Evolutionary conservation across 2,888 invertebrate species (phyloP).

Genomic region (Barypeithes pellucidus): DNA sequence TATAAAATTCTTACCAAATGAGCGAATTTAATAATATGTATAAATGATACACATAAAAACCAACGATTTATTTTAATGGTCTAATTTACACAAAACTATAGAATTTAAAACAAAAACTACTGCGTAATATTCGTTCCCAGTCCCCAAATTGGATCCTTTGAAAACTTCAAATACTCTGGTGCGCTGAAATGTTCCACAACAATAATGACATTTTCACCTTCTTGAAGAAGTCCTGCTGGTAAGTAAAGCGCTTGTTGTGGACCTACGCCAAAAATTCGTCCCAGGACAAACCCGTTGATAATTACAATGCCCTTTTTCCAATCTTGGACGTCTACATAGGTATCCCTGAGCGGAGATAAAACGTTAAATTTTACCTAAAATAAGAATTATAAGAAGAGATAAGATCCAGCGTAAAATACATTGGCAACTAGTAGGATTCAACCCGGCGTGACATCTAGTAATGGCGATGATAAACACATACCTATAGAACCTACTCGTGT

Average conservation of each 20-base stretch:
- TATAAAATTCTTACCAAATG: too few relatives aligned
- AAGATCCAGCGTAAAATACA: too few relatives aligned
- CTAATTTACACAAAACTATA: background rate
- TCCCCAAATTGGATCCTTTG: constrained; percentile 59
- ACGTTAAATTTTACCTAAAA: constrained; percentile 48
- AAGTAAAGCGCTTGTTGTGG: constrained; percentile 89
- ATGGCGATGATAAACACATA: too few relatives aligned
- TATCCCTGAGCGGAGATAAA: constrained; percentile 75
- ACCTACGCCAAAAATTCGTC: constrained; percentile 84
- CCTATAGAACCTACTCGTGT: too few relatives aligned
- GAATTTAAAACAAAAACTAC: constrained; percentile 2
- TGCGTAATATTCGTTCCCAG: constrained; percentile 38
- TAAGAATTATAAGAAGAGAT: too few relatives aligned
- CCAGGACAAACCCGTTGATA: constrained; percentile 89
- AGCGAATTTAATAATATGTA: too few relatives aligned
- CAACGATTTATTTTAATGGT: too few relatives aligned
- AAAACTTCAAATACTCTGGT: constrained; percentile 60
- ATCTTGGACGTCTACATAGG: constrained; percentile 83
- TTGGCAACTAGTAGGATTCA: too few relatives aligned
- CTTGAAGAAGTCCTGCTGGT: constrained; percentile 81
- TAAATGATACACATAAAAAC: too few relatives aligned
- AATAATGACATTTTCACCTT: constrained; percentile 69
- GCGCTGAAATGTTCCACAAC: constrained; percentile 67
- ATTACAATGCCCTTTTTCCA: constrained; percentile 92
- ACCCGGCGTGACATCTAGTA: too few relatives aligned